Evolutionary conservation across 2,113 vertebrate species (phyloP), one percentile per base, ranked within the genome.

Genomic region (Microtus richardsoni): DNA sequence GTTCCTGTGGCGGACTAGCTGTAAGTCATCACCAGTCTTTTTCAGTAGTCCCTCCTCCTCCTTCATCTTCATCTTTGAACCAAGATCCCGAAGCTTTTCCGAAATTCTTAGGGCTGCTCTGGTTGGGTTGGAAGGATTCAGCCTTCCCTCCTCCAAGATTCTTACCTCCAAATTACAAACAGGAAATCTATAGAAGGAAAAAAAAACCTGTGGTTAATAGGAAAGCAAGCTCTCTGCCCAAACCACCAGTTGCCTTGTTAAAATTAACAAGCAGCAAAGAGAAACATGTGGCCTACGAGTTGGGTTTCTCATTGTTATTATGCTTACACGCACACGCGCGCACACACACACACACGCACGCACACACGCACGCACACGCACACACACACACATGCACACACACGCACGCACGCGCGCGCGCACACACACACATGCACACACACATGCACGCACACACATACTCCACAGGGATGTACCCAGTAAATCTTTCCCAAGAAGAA

Each of bases 221-320:
- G 95, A 97, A 98, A 96, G 85, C 89, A 95, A 97, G 68, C 84
- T 92, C 95, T 97, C 74, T 41, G 66, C 82, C 93, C 96, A 96
- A 94, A 94, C 94, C 93, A 93, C 97, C 96, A 96, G 91, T 91
- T 96, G 96, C 87, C 97, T 97, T 94, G 92, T 97, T 97, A 98
- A 98, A 97, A 94, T 97, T 97, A 97, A 98, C 96, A 96, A 97
- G 97, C 95, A 93, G 89, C 90, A 93, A 97, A 96, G 91, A 86
- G 74, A 98, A 93, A 93, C 93, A 96, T 97, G 96, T 71, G 95
- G 96, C 47, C 94, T 89, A 88, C 24, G 84, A 93, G 70, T 85
- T 92, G 52, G 73, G 62, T 96, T 97, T 97, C 93, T 94, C 77
- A 90, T 90, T 96, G n/a, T 94, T 95, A 68, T 89, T 92, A 24